Evolutionary conservation across 2,888 invertebrate genomes (phyloP), one percentile per base, ranked within the genome.

Genomic region (Clepsis dumicolana): DNA sequence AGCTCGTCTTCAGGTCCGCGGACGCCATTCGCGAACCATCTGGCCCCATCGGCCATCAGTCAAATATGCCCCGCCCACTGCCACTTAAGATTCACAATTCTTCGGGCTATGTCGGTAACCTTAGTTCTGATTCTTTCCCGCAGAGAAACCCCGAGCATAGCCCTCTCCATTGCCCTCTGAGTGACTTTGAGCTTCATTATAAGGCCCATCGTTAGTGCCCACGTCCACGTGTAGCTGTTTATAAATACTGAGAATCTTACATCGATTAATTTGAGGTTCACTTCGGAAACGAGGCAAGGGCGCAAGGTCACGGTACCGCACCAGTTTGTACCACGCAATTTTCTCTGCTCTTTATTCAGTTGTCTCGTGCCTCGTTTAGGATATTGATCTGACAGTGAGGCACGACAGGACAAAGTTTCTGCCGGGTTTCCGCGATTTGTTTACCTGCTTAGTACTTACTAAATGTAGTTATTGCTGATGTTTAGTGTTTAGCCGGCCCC

Each of bases 281-380:
- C 79, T 81, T 79, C 75, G 82, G 77, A 83, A 85, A 83, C 80
- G 82, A 85, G 77, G 72, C 89, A 93, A 91, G 93, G 93, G 88
- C 89, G 73, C 89, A 93, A 91, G 93, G 93, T 89, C 89, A 86
- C 73, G 83, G 87, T 87, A 85, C 84, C 84, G 93, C 92, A 90
- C 93, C 93, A 90, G 89, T 77, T 85, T 77, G 92, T 92, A 89
- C 93, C 93, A 91, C 77, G 89, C 85, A 80, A 84, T 80, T 82
- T 73, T 74, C 73, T 82, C 83, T 85, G 77, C 81, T 83, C 81
- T 84, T 83, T 82, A 80, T 78, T 77, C 79, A 74, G 78, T 83
- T 82, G 81, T 82, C 75, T 79, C 76, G 77, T 76, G 75, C 80
- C 74, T 74, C 71, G 78, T 75, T 72, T 70, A 69, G 76, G 70